Base-by-base conservation (phyloP, 2,113 vertebrate species). In the Phrynocephalus versicolor region DNA sequence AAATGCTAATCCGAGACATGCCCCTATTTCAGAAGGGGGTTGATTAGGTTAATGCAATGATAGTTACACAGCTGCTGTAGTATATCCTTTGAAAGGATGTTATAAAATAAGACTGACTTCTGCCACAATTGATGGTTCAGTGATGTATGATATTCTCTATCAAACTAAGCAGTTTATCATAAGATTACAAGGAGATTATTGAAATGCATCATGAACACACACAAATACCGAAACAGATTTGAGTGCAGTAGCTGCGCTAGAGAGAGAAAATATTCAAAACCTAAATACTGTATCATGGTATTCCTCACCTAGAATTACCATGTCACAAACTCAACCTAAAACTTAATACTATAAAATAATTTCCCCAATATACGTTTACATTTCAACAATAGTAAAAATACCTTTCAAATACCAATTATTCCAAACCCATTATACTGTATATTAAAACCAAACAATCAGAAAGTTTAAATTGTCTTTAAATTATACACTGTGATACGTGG, bases 121-220 rank as follows among this genome's bases (percentile, higher is more conserved):
- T 45, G 82, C 39, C 82, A 86, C 57, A 87, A 80, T 82, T 35
- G 88, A 88, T 33, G 73, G 60, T 69, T 72, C 23, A 85, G 67
- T 60, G 71, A 79, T 14, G 23, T 88, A 86, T 60, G 86, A 33
- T 84, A 27, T 92, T 88, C 93, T 94, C 79, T 80, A 89, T 94
- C 85, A 82, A 92, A 85, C 82, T 90, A 90, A 93, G 90, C 93
- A 77, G n/a, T 92, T 93, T 92, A 93, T 60, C 67, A 8, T 27
- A 83, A 87, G 88, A 94, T 93, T 91, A 94, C 92, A 94, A 93
- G 76, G 65, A 85, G 88, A 93, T 93, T 91, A 92, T 41, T 87
- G 72, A 91, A 94, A 89, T 92, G 85, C 80, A 93, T 85, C 84
- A 88, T 72, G 71, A 2, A 6, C 90, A 90, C 87, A 85, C 15